Evolutionary conservation across 2,113 vertebrate genomes (phyloP), one percentile per base, ranked within the genome.

Genomic region (Mirza zaza): DNA sequence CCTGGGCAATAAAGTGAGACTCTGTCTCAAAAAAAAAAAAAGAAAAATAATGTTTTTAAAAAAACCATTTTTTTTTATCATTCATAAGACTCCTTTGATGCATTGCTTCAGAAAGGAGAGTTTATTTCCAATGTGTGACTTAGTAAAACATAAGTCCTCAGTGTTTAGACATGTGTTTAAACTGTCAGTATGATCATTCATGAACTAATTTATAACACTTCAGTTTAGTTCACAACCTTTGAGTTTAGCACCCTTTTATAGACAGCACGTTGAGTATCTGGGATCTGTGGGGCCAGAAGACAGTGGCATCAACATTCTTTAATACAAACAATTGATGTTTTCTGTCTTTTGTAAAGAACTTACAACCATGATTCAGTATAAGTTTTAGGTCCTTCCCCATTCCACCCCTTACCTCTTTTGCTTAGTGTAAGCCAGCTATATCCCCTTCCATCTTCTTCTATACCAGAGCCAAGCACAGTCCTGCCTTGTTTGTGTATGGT

Each of bases 31-130:
- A n/a, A n/a, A n/a, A n/a, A n/a, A n/a, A n/a, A n/a, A n/a, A n/a
- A n/a, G 57, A 93, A 70, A 93, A 83, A 87, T 61, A 83, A 55
- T 50, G 50, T 45, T 73, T 96, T 89, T 90, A 86, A 86, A 92
- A 73, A 45, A 87, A 73, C 10, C 29, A 70, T 57, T 42, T 85
- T 91, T 91, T 70, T 84, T 73, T 11, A 55, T 55, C 29, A 89
- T 76, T 82, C 8, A 8, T 87, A 48, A 87, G 42, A 27, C 77
- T 76, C 27, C 11, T 55, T 63, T 81, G 57, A 36, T 80, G 52
- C 13, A 14, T 42, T 93, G 36, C 42, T 63, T 85, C 67, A n/a
- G 77, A 76, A 84, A 91, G 32, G 50, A 70, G n/a, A 50, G 25
- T 93, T 67, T 88, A 81, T 80, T 68, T 92, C 42, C 32, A 48